Base-by-base conservation (phyloP, 2,888 invertebrate species). In the Cryptus armator region DNA sequence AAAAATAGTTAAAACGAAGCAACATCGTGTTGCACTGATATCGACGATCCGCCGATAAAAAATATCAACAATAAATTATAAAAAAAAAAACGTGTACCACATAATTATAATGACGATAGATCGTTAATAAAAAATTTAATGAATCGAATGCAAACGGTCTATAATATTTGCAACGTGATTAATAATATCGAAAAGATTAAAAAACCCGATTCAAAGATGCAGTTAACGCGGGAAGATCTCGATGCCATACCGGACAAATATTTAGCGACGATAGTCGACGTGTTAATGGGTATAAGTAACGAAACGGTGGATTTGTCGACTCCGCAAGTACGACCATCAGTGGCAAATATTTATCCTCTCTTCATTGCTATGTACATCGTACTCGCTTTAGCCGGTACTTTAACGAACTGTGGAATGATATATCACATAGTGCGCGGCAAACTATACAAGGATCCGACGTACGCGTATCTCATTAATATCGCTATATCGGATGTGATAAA, bases 401-500 rank as follows among this genome's bases (percentile, higher is more conserved):
- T 95, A 2, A 94, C 95, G 78, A 97, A 97, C 92, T 89, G 95
- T 0, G 94, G 94, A 48, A 95, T 96, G 90, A 93, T 96, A 51
- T 94, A 94, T 75, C 95, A 95, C 89, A 94, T 95, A 9, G 89
- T 95, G 84, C 94, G 94, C 53, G 93, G 94, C 86, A 94, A 95
- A 81, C 93, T 96, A 9, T 96, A 95, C 92, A 94, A 94, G 85
- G 96, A 97, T 89, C 95, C 96, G 24, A 96, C 96, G 7, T 96
- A 95, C 91, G 95, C 95, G 84, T 96, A 96, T 91, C 94, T 97
- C 64, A 94, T 96, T 83, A 97, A 97, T 92, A 94, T 96, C 89
- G 96, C 96, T 0, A 91, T 97, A 74, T 95, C 96, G 88, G 96
- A 96, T 91, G 93, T 96, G 53, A 94, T 96, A 56, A 96, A 96